Base-by-base conservation (phyloP, 2,113 vertebrate genomes). In the Muntiacus muntjak region DNA sequence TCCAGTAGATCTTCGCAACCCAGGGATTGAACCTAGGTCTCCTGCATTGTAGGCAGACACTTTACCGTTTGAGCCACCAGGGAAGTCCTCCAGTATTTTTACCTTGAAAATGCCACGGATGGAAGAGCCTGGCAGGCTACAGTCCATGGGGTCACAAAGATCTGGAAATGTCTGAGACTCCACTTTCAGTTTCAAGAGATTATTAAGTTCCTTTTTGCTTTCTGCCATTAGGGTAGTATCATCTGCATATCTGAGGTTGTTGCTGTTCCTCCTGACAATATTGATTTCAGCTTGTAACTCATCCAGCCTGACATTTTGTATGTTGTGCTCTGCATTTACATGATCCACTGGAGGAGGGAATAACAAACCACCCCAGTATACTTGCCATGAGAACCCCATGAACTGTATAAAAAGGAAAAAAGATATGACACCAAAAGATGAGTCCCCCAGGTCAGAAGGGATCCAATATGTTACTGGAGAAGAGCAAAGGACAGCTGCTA, bases 311-410 rank as follows among this genome's bases (percentile, higher is more conserved):
- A 33, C 64, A 67, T 67, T 67, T 67, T n/a, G 7, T 33, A 67
- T 67, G 62, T n/a, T n/a, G 4, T 19, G 16, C 64, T 67, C 64
- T 67, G 64, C 33, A n/a, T 67, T 19, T n/a, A 67, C 0, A 0
- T 67, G 64, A 67, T 67, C 16, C 33, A 67, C 16, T 67, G 33
- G 64, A n/a, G 64, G 33, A n/a, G 64, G 16, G 33, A 67, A 67
- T 67, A 3, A 67, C 64, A n/a, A 67, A 67, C 64, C 7, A n/a
- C 16, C 16, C 64, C 64, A 67, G 64, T n/a, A n/a, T 67, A 67
- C 33, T 67, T 67, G 33, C 33, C 33, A 67, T n/a, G 64, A 67
- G 16, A n/a, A n/a, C 33, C 16, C 16, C 16, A n/a, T 19, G 33
- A 67, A 67, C 33, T n/a, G 33, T n/a, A n/a, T 67, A 67, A n/a